Evolutionary conservation across 1,140 invertebrate genomes (phyloP), one percentile per base, ranked within the genome.

Genomic region (Himalopsyche phryganea): DNA sequence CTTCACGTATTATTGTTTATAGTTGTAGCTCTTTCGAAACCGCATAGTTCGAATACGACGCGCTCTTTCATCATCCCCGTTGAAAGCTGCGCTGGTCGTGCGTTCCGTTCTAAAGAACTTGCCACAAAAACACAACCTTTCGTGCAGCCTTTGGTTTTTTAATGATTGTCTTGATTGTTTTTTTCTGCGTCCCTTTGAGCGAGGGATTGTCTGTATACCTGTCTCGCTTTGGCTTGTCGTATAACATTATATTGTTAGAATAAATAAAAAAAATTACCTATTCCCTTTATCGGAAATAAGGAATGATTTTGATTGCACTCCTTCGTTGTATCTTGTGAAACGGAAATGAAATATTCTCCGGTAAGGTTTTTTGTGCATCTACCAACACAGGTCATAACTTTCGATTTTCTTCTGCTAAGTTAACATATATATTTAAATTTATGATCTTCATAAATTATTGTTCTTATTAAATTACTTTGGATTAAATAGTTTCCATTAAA

Each of bases 281-380:
- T 38, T 57, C 53, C 14, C 47, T 57, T 47, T 57, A 20, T 57
- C 54, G 54, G 54, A 57, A 57, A 57, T 57, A 57, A 57, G 46
- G 50, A 57, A 57, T 57, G 54, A 35, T 57, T 57, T 50, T 57
- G 46, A 50, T 44, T 57, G 54, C 47, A 23, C 23, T 28, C 38
- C 44, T 7, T 13, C 17, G 36, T 57, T 45, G 54, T 40, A 50
- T 57, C 54, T 50, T 45, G 36, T n/a, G 13, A 48, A 33, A 48
- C n/a, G 46, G 23, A 19, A 19, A 19, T 20, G 10, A 15, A 15
- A 45, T 28, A 28, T 28, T 28, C 3, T 28, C 9, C 23, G 23
- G 23, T 28, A 28, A 28, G 23, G 4, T 28, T 28, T 28, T 28
- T 28, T 28, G 9, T 28, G 23, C 23, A 28, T 28, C 23, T 28